A percentile compares a stretch with the other conserved stretches of the same genome.
Evolutionary conservation across 1,140 invertebrate species (phyloP).

Genomic region (Drosophila tristis): DNA sequence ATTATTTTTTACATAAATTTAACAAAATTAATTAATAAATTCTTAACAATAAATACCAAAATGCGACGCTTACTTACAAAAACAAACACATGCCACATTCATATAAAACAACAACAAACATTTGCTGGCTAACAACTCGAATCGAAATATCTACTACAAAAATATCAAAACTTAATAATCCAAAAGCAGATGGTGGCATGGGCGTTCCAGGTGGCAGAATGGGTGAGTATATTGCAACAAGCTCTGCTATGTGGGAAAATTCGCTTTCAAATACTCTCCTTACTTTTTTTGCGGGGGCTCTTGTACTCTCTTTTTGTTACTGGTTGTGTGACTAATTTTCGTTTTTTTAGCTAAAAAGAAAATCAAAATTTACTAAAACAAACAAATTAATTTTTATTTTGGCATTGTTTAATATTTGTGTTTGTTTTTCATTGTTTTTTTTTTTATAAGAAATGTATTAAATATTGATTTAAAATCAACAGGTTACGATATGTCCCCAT

Average conservation of each 20-base stretch:
- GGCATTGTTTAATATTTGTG: conserved; percentile 35
- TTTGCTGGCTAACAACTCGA: conserved; percentile 41
- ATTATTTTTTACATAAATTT: conserved; percentile 32
- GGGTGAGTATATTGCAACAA: conserved; percentile 73
- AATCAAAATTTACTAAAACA: conserved; percentile 56
- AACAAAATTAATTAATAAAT: conserved; percentile 51
- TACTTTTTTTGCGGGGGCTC: conserved; percentile 5
- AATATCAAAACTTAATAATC: conserved; percentile 49
- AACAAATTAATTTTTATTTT: conserved; percentile 37
- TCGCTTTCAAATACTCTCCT: conserved; percentile 19
- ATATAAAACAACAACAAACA: no score
- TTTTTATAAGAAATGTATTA: background rate
- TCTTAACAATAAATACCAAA: conserved; percentile 37
- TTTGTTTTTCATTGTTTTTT: conserved; percentile 7
- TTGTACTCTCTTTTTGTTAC: conserved; percentile 14
- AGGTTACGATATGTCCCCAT: conserved; percentile 99
- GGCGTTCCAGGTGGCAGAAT: conserved; percentile 83
- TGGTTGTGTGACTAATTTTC: conserved; percentile 42
- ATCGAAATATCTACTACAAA: conserved; percentile 17
- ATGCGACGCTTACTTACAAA: conserved; percentile 61
- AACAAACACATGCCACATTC: conserved; percentile 17
- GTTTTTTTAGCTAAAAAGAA: conserved; percentile 35
- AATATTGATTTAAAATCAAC: conserved; percentile 44
- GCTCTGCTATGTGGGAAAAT: conserved; percentile 38
- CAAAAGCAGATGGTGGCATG: conserved; percentile 82